Base-by-base conservation (phyloP, 2,797 vertebrate genomes). In the Silurus lanzhouensis region DNA sequence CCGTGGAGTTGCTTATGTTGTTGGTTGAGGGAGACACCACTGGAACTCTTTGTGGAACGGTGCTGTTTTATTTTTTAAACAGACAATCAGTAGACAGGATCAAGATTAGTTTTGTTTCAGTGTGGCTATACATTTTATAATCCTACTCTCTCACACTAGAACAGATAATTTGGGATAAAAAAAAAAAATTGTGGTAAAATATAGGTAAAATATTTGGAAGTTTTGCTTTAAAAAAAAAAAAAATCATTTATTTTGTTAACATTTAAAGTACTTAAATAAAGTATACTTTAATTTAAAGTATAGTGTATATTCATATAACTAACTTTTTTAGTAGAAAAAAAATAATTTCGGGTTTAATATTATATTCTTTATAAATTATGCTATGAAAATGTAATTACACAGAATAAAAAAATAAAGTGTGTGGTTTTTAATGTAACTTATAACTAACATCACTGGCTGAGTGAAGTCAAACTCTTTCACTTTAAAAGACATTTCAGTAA, bases 1-100 rank as follows among this genome's bases (percentile, higher is more conserved):
- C 93, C 64, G 93, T 93, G 87, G 95, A 94, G 88, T 94, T 95
- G 92, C 95, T 96, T 92, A 96, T 94, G 91, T 96, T 96, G 90
- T 96, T 95, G 67, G 95, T 94, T 0, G 95, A 96, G 22, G 96
- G 96, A 71, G 95, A 96, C 75, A 94, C 93, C 44, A 93, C 95
- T 19, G 95, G 94, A 84, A 94, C 91, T 82, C 95, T 93, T 89
- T 95, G 95, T 52, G 93, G 91, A 83, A 92, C 93, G n/a, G 92
- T 94, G 91, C 94, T 95, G 91, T 90, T 86, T 87, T 75, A 1
- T 27, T 22, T 63, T 63, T 60, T 2, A 67, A 46, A 88, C 20
- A 82, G 81, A 83, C 31, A 64, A 71, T 84, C 83, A n/a, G 63
- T 74, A 85, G n/a, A 84, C 15, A 48, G 19, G 15, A 25, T 52